These are phyloP conservation scores for Myiozetetes cayanensis DNA, from an alignment of 2,113 vertebrate species.

Conservation along the genomic window DNA sequence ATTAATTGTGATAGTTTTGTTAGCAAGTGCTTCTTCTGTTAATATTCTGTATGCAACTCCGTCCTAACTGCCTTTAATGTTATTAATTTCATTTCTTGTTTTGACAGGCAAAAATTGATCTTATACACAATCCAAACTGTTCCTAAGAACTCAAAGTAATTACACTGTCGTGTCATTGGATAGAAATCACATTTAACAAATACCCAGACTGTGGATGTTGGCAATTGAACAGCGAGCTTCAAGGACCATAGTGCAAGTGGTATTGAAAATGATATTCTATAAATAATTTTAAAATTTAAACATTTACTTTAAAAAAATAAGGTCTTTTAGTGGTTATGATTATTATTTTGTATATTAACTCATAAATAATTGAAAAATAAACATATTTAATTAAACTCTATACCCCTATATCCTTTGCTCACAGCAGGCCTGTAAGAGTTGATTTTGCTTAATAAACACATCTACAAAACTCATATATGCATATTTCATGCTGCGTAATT, in stretches of 20 bases:
- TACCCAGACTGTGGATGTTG: background rate
- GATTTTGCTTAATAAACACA: background rate
- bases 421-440: background rate
- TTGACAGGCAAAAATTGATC: background rate
- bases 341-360: background rate
- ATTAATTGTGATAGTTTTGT: background rate
- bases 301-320: background rate
- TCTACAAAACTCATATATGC: background rate
- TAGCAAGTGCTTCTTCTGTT: background rate
- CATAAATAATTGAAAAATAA: background rate
- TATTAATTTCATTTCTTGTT: background rate
- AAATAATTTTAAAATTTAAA: background rate
- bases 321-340: background rate
- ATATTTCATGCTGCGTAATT: background rate
- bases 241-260: background rate
- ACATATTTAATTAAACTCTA: background rate
- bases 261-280: background rate
- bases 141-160: slow-evolving; percentile 11
- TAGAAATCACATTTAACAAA: slow-evolving; percentile 8
- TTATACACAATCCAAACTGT: background rate
- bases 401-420: background rate
- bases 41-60: background rate
- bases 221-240: background rate
- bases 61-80: background rate
- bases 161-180: background rate